Conservation (phyloP, 2,797 vertebrate genomes). For the Moxostoma hubbsi region DNA sequence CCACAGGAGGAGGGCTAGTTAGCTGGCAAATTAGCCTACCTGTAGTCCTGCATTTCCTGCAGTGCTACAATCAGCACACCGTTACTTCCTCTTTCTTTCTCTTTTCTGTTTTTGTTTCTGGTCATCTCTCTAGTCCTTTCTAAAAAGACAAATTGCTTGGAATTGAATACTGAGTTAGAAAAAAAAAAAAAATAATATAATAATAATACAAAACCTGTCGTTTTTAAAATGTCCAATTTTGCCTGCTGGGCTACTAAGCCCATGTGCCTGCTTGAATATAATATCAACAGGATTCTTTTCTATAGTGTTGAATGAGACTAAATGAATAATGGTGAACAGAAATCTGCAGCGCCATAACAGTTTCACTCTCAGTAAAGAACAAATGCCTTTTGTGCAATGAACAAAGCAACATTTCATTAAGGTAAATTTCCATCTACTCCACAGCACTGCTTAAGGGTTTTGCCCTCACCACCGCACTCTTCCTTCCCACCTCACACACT, state of each 20-base stretch:
- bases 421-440: neutral
- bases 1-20: constrained; percentile 30
- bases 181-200: constrained; percentile 28
- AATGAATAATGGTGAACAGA: constrained; percentile 18
- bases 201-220: constrained; percentile 21
- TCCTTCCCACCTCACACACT: neutral
- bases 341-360: constrained; percentile 6
- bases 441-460: neutral
- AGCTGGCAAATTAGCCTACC: constrained; percentile 47
- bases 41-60: constrained; percentile 19
- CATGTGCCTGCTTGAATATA: constrained; percentile 16
- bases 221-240: constrained; percentile 19
- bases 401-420: constrained; percentile 20
- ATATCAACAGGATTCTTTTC: constrained; percentile 30
- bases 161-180: constrained; percentile 15
- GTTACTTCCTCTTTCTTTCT: constrained; percentile 21
- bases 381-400: constrained; percentile 27
- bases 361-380: constrained; percentile 8
- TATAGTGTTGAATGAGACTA: constrained; percentile 19
- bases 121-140: constrained; percentile 8
- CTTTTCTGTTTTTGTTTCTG: constrained; percentile 27
- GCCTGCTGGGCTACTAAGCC: constrained; percentile 26
- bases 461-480: neutral
- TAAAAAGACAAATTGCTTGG: constrained; percentile 38
- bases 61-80: neutral